Percentiles rank a stretch among this genome's conserved stretches.
Conservation (phyloP, 1,140 invertebrate genomes). For the Nasonia vitripennis region DNA sequence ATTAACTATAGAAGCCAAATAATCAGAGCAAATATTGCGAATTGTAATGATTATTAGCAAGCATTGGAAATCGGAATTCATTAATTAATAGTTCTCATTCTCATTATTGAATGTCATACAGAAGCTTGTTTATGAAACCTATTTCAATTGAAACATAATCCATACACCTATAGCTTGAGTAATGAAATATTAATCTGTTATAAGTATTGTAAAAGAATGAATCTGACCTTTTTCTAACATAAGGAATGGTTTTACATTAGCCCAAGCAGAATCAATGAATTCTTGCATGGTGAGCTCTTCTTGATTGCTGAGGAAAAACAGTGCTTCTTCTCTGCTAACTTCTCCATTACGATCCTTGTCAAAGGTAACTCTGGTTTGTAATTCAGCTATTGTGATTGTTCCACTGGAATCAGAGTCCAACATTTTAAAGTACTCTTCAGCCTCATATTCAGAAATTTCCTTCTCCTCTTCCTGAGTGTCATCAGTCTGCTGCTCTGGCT, state of each 20-base stretch:
- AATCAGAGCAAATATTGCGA: too few relatives aligned
- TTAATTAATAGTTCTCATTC: too few relatives aligned
- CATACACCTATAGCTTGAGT: background rate
- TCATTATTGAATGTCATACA: too few relatives aligned
- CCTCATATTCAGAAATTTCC: slow-evolving; percentile 78
- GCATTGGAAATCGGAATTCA: too few relatives aligned
- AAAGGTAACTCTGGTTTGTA: slow-evolving; percentile 86
- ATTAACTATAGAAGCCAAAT: too few relatives aligned
- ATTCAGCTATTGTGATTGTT: slow-evolving; percentile 84
- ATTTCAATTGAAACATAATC: background rate
- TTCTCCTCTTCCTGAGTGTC: slow-evolving; percentile 78
- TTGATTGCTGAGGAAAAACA: slow-evolving; percentile 85
- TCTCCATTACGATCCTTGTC: slow-evolving; percentile 92
- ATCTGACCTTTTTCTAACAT: slow-evolving; percentile 81
- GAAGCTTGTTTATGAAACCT: too few relatives aligned
- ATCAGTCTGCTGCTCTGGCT: slow-evolving; percentile 74
- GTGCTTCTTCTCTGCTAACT: slow-evolving; percentile 90
- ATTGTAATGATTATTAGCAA: too few relatives aligned
- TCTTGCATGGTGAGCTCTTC: slow-evolving; percentile 83
- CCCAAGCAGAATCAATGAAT: slow-evolving; percentile 84
- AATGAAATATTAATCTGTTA: background rate
- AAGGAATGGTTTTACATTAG: slow-evolving; percentile 85
- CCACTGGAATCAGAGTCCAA: slow-evolving; percentile 88
- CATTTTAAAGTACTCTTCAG: slow-evolving; percentile 82
- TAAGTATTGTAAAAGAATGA: background rate